Base-by-base conservation (phyloP, 2,888 invertebrate species). In the Eucriotettix oculatus region DNA sequence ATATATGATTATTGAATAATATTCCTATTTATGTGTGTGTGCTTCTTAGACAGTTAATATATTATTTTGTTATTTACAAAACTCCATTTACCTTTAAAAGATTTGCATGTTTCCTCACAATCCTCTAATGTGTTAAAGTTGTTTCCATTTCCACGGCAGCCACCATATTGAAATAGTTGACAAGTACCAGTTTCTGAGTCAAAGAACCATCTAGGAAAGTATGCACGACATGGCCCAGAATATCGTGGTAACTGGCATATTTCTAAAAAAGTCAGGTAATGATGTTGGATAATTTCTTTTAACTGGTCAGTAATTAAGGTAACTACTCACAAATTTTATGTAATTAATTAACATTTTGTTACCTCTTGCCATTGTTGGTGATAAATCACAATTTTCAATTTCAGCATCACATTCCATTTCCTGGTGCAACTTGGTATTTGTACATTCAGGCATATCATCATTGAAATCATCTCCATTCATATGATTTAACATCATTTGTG, bases 141-240 rank as follows among this genome's bases (percentile, higher is more conserved):
- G 73, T 96, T 96, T 53, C 80, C 79, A 71, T 93, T 95, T 1
- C 87, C 90, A 56, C 88, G 85, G 71, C 97, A 97, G 52, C 94
- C 95, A 40, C 87, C 86, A 75, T 86, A 96, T 59, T 82, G 83
- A 74, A 96, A 97, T 9, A 87, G 81, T 67, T 84, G 84, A 71
- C 97, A 97, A 42, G 78, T 78, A 40, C 82, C 81, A 48, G 78
- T 78, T 40, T 78, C 71, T 41, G 78, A 76, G 72, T 96, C 88
- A 72, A 84, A 96, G 75, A 87, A 91, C 87, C 90, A 94, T n/a
- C 87, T 80, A 56, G 84, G 83, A 63, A 84, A 81, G 68, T 85
- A 84, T 17, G 84, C 85, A 29, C 87, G 81, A 69, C 94, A 94
- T 5, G 84, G 83, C 1, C 93, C 92, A 44, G 80, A 79, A 56